A percentile compares a stretch with the other conserved stretches of the same genome.
Evolutionary conservation across 2,888 invertebrate species (phyloP).

Genomic region (Nomada hirtipes): DNA sequence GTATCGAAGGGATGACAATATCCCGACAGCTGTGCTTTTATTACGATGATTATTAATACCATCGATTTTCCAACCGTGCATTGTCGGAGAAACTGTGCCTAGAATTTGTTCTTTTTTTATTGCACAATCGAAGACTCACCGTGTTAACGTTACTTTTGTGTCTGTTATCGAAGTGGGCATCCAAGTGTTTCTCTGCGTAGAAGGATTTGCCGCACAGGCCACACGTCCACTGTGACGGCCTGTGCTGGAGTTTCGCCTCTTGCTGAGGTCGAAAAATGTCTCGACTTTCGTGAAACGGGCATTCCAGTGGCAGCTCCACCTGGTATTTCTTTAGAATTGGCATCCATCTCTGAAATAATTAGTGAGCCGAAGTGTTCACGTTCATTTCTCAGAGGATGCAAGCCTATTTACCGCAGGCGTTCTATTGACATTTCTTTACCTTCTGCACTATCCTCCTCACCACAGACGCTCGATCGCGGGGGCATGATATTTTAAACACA

Average conservation of each 20-base stretch:
- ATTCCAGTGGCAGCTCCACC: constrained; percentile 93
- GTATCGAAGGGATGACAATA: too few relatives aligned
- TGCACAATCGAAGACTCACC: constrained; percentile 84
- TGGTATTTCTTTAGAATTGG: constrained; percentile 95
- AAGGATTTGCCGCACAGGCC: constrained; percentile 96
- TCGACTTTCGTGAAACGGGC: constrained; percentile 94
- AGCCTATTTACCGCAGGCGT: neutral
- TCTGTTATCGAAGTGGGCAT: constrained; percentile 95
- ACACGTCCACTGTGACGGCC: constrained; percentile 96
- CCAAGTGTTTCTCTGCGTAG: constrained; percentile 94
- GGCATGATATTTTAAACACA: constrained; percentile 94
- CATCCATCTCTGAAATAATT: constrained; percentile 90
- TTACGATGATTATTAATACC: constrained; percentile 44
- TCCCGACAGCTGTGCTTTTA: too few relatives aligned
- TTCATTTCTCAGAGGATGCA: neutral
- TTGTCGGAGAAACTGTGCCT: neutral
- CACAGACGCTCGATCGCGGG: constrained; percentile 94
- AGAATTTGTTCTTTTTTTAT: neutral
- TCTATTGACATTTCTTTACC: constrained; percentile 77
- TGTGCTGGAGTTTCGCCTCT: constrained; percentile 93
- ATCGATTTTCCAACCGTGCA: neutral
- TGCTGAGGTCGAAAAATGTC: constrained; percentile 96
- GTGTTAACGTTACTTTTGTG: constrained; percentile 94
- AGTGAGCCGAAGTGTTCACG: constrained; percentile 21
- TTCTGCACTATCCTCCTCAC: constrained; percentile 94